Percentiles rank a stretch among this genome's conserved stretches.
Evolutionary conservation across 1,140 invertebrate genomes (phyloP).

Genomic region (Philopotamus ludificatus): DNA sequence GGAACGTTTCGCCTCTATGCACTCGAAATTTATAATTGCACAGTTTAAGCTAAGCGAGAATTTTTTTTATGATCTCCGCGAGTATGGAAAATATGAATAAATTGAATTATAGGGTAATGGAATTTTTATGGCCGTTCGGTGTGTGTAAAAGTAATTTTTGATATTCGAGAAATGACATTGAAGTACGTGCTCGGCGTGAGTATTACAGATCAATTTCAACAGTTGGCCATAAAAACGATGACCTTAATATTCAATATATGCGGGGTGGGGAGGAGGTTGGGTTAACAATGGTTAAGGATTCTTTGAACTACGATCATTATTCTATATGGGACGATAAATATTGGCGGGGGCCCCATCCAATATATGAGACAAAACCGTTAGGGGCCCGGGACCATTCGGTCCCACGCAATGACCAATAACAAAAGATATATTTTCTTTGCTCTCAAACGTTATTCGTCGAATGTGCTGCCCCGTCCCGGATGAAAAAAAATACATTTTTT

Average conservation of each 20-base stretch:
- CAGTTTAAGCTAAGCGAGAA: too few relatives aligned
- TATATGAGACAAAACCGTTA: constrained; percentile 36
- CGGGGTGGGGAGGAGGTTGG: too few relatives aligned
- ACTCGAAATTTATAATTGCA: neutral
- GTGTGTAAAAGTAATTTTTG: too few relatives aligned
- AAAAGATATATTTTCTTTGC: constrained; percentile 15
- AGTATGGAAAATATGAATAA: too few relatives aligned
- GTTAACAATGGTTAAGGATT: constrained; percentile 20
- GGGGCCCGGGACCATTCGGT: constrained; percentile 3
- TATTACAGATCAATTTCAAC: constrained; percentile 2
- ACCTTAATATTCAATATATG: constrained; percentile 23
- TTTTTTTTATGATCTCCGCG: too few relatives aligned
- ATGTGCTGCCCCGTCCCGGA: neutral
- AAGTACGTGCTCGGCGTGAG: constrained; percentile 1
- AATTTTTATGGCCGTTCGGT: too few relatives aligned
- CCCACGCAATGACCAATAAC: constrained; percentile 27
- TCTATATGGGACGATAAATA: constrained; percentile 35
- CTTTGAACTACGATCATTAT: constrained; percentile 34
- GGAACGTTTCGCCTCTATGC: constrained; percentile 11
- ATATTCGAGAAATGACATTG: too few relatives aligned
- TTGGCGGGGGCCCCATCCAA: constrained; percentile 24
- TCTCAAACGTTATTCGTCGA: constrained; percentile 1
- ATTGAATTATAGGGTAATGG: too few relatives aligned
- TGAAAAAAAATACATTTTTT: constrained; percentile 9
- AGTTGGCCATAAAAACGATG: constrained; percentile 5